Percentiles rank a stretch among this genome's conserved stretches.
phyloP scores from a whole-genome alignment of 2,888 invertebrate genomes.

The Lepetodrilus schrolli region DNA sequence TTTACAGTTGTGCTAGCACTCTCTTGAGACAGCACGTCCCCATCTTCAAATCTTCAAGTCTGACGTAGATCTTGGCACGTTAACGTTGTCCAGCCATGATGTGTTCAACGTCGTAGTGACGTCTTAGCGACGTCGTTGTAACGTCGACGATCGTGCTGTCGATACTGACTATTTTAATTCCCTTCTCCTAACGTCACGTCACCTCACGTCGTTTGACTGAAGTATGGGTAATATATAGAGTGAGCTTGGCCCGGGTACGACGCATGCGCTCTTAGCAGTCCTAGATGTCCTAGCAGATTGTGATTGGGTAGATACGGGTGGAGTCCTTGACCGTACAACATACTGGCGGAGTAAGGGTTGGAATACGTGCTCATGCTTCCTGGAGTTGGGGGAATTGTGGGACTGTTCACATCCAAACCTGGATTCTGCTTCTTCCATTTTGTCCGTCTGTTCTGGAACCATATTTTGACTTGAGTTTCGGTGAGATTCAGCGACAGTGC shows the following conservation, averaged over 20 bases:
- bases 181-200: too few relatives aligned
- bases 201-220: conserved; percentile 46
- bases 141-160: too few relatives aligned
- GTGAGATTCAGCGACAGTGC: conserved; percentile 95
- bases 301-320: conserved; percentile 66
- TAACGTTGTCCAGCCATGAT: too few relatives aligned
- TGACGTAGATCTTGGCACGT: too few relatives aligned
- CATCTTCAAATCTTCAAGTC: too few relatives aligned
- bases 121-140: too few relatives aligned
- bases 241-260: conserved; percentile 59
- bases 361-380: conserved; percentile 58
- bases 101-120: too few relatives aligned
- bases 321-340: conserved; percentile 66
- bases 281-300: conserved; percentile 62
- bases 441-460: conserved; percentile 86
- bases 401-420: conserved; percentile 89
- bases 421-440: conserved; percentile 99
- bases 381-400: conserved; percentile 67
- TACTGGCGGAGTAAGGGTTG: conserved; percentile 62
- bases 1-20: too few relatives aligned
- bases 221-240: conserved; percentile 54
- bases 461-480: conserved; percentile 88
- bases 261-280: conserved; percentile 61
- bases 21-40: too few relatives aligned
- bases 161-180: too few relatives aligned